Conservation (phyloP, 2,888 invertebrate genomes). For the Blera fallax region DNA sequence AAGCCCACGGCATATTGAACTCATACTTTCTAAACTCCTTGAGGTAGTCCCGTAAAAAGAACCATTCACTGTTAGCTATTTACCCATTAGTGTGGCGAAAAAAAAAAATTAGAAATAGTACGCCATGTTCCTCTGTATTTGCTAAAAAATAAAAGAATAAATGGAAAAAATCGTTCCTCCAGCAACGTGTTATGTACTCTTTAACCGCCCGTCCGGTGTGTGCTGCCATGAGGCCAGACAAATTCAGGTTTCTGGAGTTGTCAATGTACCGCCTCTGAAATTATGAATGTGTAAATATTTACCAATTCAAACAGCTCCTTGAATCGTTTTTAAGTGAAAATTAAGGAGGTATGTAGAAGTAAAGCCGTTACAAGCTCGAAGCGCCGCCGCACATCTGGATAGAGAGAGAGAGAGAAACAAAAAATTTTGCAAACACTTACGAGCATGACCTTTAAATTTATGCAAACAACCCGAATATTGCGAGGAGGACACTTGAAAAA, state of each 20-base stretch:
- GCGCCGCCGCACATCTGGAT: background rate
- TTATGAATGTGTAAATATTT: slow-evolving; percentile 38
- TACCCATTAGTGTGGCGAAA: background rate
- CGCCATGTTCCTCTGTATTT: background rate
- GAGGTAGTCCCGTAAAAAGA: slow-evolving; percentile 47
- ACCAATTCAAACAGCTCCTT: slow-evolving; percentile 12
- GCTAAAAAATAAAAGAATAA: too few species aligned
- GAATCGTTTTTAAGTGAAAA: slow-evolving; percentile 2
- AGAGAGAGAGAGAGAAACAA: background rate
- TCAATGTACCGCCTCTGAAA: slow-evolving; percentile 1
- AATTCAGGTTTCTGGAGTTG: slow-evolving; percentile 21
- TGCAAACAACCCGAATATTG: slow-evolving; percentile 24
- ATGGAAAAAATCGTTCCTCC: background rate
- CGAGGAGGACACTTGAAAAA: slow-evolving; percentile 31
- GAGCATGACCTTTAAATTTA: slow-evolving; percentile 40
- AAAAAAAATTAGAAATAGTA: slow-evolving; percentile 1
- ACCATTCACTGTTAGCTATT: slow-evolving; percentile 34
- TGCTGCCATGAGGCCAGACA: background rate
- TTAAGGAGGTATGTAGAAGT: slow-evolving; percentile 20
- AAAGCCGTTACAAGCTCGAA: slow-evolving; percentile 19
- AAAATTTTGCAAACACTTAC: slow-evolving; percentile 10
- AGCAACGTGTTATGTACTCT: background rate
- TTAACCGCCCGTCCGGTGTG: background rate
- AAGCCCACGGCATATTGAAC: background rate
- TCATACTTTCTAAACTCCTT: slow-evolving; percentile 54